Evolutionary conservation across 2,797 vertebrate genomes (phyloP).

Genomic region (Nannoperca obscura): DNA sequence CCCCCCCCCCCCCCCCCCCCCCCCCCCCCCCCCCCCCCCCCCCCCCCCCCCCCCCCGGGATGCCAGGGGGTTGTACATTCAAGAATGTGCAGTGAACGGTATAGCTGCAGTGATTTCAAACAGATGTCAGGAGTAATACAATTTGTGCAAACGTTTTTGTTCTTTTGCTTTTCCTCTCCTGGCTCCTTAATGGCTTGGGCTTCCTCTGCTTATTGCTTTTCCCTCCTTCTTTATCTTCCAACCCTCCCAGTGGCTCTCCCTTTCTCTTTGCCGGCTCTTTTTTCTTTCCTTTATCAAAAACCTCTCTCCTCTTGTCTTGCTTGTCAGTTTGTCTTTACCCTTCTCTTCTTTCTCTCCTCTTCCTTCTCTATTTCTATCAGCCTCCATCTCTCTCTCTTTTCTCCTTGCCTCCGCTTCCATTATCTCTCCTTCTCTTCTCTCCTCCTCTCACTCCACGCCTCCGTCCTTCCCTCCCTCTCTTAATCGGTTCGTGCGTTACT

Average conservation of each 20-base stretch:
- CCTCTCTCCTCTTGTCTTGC: constrained; percentile 15
- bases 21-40: too few relatives aligned
- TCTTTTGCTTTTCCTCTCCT: constrained; percentile 33
- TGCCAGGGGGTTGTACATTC: constrained; percentile 12
- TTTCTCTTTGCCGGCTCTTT: constrained; percentile 17
- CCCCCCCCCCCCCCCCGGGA: too few relatives aligned
- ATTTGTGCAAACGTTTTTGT: constrained; percentile 45
- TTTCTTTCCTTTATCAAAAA: constrained; percentile 28
- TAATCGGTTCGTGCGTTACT: constrained; percentile 71
- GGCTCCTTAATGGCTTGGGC: constrained; percentile 37
- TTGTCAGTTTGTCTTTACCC: constrained; percentile 25
- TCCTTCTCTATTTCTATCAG: constrained; percentile 5
- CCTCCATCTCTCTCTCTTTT: constrained; percentile 20
- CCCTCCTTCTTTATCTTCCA: constrained; percentile 43
- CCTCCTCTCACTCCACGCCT: constrained; percentile 35
- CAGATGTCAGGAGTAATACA: constrained; percentile 30
- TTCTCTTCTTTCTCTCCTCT: constrained; percentile 18
- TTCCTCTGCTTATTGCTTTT: constrained; percentile 54
- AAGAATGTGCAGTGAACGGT: constrained; percentile 18
- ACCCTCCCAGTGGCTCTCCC: constrained; percentile 23
- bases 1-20: too few relatives aligned
- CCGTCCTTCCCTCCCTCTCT: constrained; percentile 51
- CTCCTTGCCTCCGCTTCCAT: constrained; percentile 48
- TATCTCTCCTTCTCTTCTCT: constrained; percentile 53
- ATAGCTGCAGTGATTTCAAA: constrained; percentile 42